Evolutionary conservation across 2,888 invertebrate genomes (phyloP), one percentile per base, ranked within the genome.

Genomic region (Parasteatoda lunata): DNA sequence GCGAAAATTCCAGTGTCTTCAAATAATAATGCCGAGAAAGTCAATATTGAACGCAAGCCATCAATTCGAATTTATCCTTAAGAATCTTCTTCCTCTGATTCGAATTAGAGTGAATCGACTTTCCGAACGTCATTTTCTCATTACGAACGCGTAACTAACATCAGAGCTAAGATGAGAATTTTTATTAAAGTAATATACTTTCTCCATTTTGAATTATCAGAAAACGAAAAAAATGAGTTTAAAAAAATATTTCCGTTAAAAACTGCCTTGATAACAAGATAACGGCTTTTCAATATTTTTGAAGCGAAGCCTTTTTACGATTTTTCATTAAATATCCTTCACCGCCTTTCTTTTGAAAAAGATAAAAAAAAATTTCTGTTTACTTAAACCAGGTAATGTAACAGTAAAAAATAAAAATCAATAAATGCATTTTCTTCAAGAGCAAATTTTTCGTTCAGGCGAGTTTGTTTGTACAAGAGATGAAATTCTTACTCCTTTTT

Each of bases 401-500:
- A 59, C 9, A 59, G 59, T 13, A 59, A 59, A n/a, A 59, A 59
- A 59, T 8, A n/a, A 59, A 59, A 59, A 59, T 59, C 59, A 59
- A 59, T 59, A 59, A 59, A 59, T 59, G 59, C n/a, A 59, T 59
- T 59, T 59, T 59, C 8, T n/a, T n/a, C n/a, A 13, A 59, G 79
- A 80, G 47, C 51, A 65, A 80, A 80, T 71, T 71, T 65, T 80
- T 72, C 72, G 65, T 15, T 71, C 47, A 11, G 45, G 65, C 71
- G 79, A 72, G 59, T 71, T 71, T 80, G 72, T 80, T 80, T 80
- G 72, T 64, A 71, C 48, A 80, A 80, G 72, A 71, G 70, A 80
- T 72, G 79, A 80, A 80, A 59, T 59, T 59, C 59, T 9, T 59
- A 4, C 9, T 9, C 59, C n/a, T 59, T 59, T 59, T 59, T 59